Conservation (phyloP, 1,140 invertebrate genomes). For the Bombus ignitus region DNA sequence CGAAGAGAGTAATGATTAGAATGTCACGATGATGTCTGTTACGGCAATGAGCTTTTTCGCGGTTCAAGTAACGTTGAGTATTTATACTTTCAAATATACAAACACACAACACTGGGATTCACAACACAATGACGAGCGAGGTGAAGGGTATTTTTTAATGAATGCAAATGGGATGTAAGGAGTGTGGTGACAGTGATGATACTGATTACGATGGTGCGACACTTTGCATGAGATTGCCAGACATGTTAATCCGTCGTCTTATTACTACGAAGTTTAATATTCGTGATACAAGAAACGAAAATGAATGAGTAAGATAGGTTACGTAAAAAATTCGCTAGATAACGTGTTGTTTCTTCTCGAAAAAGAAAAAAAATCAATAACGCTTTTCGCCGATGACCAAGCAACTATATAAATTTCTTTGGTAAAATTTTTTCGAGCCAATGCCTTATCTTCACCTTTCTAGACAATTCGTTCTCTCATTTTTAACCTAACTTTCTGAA, state of each 20-base stretch:
- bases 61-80: conserved; percentile 81
- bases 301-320: neutral
- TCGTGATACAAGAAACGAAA: neutral
- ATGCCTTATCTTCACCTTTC: neutral
- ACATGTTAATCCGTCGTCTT: conserved; percentile 64
- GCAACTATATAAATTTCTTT: neutral
- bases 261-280: neutral
- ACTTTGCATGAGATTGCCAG: conserved; percentile 58
- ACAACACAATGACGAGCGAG: conserved; percentile 78
- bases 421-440: neutral
- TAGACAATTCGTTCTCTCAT: neutral
- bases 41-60: conserved; percentile 73
- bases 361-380: neutral
- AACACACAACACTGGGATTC: conserved; percentile 79
- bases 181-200: conserved; percentile 64
- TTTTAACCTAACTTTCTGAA: neutral
- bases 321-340: conserved; percentile 30
- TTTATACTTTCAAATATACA: conserved; percentile 83
- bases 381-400: neutral
- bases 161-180: conserved; percentile 60
- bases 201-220: conserved; percentile 66
- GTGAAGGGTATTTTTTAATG: conserved; percentile 58
- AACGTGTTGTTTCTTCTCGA: neutral
- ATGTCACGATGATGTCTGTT: conserved; percentile 57
- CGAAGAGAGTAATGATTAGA: conserved; percentile 61